A percentile compares a stretch with the other conserved stretches of the same genome.
phyloP scores from a whole-genome alignment of 1,140 invertebrate species.

The Drosophila burlai region DNA sequence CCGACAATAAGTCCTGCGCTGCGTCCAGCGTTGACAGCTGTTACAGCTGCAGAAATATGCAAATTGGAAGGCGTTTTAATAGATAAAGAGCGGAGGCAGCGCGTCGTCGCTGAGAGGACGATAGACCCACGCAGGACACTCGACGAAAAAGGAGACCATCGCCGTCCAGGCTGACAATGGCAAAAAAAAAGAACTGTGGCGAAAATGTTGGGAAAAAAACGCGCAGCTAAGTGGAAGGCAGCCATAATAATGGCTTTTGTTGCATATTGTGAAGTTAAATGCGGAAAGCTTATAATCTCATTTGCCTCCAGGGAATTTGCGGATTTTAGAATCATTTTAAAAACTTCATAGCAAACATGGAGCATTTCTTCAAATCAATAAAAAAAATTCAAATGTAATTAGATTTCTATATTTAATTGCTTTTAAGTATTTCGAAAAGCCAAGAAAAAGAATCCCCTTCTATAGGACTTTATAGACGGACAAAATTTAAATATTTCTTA shows the following conservation, averaged over 20 bases:
- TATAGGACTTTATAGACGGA: neutral
- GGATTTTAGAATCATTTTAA: conserved; percentile 22
- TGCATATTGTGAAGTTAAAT: conserved; percentile 77
- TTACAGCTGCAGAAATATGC: conserved; percentile 83
- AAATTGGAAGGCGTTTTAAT: conserved; percentile 83
- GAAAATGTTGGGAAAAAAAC: conserved; percentile 46
- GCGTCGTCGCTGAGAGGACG: conserved; percentile 47
- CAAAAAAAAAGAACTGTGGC: conserved; percentile 25
- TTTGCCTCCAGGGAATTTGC: conserved; percentile 54
- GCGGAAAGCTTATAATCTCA: conserved; percentile 75
- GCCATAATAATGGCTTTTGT: conserved; percentile 75
- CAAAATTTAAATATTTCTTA: no score
- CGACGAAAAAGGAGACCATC: conserved; percentile 72
- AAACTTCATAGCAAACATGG: neutral
- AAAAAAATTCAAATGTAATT: neutral
- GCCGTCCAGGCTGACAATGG: conserved; percentile 54
- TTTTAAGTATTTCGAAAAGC: neutral
- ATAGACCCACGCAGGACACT: conserved; percentile 58
- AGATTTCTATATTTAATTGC: neutral
- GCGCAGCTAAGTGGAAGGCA: conserved; percentile 54
- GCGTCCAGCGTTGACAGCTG: conserved; percentile 78
- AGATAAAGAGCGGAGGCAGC: conserved; percentile 79
- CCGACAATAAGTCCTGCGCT: conserved; percentile 69
- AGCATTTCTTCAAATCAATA: neutral
- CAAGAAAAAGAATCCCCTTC: neutral